These are phyloP conservation scores for Torymus tubicola DNA, from an alignment of 2,888 invertebrate species.

Conservation along the genomic window DNA sequence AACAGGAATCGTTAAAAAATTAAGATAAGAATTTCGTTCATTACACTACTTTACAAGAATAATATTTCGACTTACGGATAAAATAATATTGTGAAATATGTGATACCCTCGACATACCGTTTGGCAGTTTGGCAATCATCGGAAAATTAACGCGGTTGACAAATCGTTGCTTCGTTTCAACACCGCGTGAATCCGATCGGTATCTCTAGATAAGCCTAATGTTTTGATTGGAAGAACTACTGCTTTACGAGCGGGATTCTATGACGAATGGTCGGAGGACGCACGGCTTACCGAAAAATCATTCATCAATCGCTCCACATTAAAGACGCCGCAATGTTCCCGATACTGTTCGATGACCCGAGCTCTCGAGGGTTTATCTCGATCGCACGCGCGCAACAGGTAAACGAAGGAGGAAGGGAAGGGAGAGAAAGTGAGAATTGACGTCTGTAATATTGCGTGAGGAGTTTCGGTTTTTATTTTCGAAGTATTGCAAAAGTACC, in stretches of 20 bases:
- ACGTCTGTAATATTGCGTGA: slow-evolving; percentile 16
- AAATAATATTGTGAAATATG: too few species aligned
- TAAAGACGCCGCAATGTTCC: too few species aligned
- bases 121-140: too few species aligned
- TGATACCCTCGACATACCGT: too few species aligned
- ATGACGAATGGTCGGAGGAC: slow-evolving; percentile 1
- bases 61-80: too few species aligned
- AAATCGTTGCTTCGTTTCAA: not conserved
- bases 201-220: not conserved
- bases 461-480: slow-evolving; percentile 7
- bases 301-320: slow-evolving; percentile 12
- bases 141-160: too few species aligned
- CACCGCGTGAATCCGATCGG: not conserved
- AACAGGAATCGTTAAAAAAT: too few species aligned
- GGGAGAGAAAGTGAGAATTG: slow-evolving; percentile 32
- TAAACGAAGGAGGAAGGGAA: not conserved
- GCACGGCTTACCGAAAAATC: not conserved
- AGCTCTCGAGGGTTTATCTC: not conserved
- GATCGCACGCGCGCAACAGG: not conserved
- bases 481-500: slow-evolving; percentile 32
- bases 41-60: too few species aligned
- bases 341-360: too few species aligned
- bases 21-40: too few species aligned
- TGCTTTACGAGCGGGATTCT: not conserved
- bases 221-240: not conserved